Evolutionary conservation across 2,113 vertebrate genomes (phyloP).

Genomic region (Periophthalmodon schlosseri): DNA sequence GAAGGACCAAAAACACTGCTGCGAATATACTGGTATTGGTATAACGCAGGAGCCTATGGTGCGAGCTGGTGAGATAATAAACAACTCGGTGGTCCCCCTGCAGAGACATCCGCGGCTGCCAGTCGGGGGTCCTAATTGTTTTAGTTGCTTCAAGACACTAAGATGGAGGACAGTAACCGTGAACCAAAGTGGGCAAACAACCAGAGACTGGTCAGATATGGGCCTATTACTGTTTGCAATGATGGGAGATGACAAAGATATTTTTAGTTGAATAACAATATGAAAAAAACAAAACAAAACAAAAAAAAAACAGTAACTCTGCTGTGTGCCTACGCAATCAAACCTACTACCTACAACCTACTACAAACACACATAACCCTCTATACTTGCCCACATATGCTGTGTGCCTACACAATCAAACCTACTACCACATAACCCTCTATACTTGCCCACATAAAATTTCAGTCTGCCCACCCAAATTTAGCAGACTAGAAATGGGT

Average conservation of each 20-base stretch:
- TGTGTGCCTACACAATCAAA: no score
- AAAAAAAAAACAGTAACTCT: no score
- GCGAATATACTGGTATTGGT: slow-evolving; percentile 20
- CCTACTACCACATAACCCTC: no score
- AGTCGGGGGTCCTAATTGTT: slow-evolving; percentile 77
- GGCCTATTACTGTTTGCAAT: slow-evolving; percentile 85
- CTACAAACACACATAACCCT: no score
- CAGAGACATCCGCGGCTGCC: slow-evolving; percentile 74
- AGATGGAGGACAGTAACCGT: slow-evolving; percentile 48
- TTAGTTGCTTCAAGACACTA: slow-evolving; percentile 81
- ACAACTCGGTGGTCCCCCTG: slow-evolving; percentile 63
- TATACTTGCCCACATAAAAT: no score
- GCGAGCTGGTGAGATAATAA: slow-evolving; percentile 70
- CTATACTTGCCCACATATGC: no score
- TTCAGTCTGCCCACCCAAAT: no score
- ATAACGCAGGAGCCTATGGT: slow-evolving; percentile 46
- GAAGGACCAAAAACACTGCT: slow-evolving; percentile 25
- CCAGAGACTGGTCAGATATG: slow-evolving; percentile 54
- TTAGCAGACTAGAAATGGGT: no score
- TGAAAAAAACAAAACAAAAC: no score
- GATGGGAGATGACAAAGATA: slow-evolving; percentile 82
- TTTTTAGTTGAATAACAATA: not conserved
- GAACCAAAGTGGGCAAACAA: not conserved
- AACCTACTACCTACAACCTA: no score
- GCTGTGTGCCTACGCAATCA: no score